Evolutionary conservation across 2,113 vertebrate species (phyloP).

Genomic region (Podilymbus podiceps): DNA sequence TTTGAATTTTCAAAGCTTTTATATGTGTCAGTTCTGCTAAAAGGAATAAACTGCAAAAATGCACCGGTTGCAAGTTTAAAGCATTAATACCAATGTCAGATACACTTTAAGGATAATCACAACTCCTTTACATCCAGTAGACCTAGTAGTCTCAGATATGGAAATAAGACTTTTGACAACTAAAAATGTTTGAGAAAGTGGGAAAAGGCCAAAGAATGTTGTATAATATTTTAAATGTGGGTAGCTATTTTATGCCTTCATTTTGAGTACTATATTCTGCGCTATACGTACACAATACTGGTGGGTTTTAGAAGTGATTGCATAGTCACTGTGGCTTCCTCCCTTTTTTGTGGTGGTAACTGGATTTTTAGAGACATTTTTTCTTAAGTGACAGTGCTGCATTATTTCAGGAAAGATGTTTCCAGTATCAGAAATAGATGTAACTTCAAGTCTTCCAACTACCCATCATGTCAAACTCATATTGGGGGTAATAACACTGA

Average conservation of each 20-base stretch:
- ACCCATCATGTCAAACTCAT: background rate
- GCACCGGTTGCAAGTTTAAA: conserved; percentile 47
- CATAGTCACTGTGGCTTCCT: background rate
- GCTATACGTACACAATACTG: rapidly evolving
- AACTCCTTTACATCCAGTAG: conserved; percentile 31
- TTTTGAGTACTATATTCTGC: background rate
- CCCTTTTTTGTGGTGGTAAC: background rate
- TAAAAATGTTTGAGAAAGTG: background rate
- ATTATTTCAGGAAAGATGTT: background rate
- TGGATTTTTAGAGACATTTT: background rate
- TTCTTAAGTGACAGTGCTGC: background rate
- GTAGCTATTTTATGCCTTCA: background rate
- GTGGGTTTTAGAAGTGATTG: background rate
- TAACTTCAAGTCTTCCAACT: background rate
- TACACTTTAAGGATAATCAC: conserved; percentile 43
- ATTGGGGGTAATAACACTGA: background rate
- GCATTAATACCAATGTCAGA: conserved; percentile 48
- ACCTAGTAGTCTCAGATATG: conserved; percentile 39
- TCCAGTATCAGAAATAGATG: background rate
- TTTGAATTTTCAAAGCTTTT: conserved; percentile 52
- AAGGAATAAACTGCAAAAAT: conserved; percentile 60
- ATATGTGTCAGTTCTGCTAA: conserved; percentile 43
- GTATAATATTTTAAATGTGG: background rate
- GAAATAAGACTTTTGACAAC: conserved; percentile 55
- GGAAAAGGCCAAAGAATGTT: background rate